Evolutionary conservation across 2,888 invertebrate species (phyloP).

Genomic region (Epistrophella euchroma): DNA sequence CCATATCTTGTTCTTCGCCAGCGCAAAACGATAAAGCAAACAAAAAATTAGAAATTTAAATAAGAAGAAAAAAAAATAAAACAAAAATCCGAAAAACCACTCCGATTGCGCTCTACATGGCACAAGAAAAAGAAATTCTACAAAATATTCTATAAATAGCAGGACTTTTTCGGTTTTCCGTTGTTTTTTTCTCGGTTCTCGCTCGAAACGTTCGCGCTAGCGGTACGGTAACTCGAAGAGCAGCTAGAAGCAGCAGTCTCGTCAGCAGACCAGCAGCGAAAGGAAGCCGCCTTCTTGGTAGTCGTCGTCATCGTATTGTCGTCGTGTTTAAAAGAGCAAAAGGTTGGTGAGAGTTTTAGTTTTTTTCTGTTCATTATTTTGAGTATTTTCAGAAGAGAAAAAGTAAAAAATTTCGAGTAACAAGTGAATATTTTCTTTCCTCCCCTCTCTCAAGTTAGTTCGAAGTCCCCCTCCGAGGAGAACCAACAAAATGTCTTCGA

Average conservation of each 20-base stretch:
- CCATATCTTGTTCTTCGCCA: constrained; percentile 69
- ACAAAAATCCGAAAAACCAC: constrained; percentile 50
- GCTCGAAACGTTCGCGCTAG: constrained; percentile 52
- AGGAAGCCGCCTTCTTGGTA: constrained; percentile 54
- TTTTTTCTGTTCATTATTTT: constrained; percentile 10
- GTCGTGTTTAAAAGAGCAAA: constrained; percentile 47
- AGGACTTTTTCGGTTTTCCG: constrained; percentile 60
- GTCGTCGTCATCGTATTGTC: constrained; percentile 1
- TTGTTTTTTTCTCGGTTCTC: constrained; percentile 34
- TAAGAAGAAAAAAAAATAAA: constrained; percentile 13
- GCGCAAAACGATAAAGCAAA: constrained; percentile 47
- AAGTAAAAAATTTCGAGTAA: constrained; percentile 27
- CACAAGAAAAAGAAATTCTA: constrained; percentile 70
- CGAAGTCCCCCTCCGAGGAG: constrained; percentile 13
- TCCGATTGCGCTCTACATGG: constrained; percentile 71
- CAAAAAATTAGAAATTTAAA: constrained; percentile 34
- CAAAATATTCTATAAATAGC: constrained; percentile 71
- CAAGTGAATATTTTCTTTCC: constrained; percentile 26
- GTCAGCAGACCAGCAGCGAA: constrained; percentile 44
- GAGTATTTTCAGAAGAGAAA: constrained; percentile 20
- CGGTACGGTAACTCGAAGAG: constrained; percentile 64
- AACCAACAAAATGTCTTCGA: constrained; percentile 81
- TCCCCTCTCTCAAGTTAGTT: constrained; percentile 40
- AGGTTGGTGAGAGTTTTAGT: constrained; percentile 54
- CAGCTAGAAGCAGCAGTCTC: constrained; percentile 34